Base-by-base conservation (phyloP, 2,888 invertebrate species). In the Apamea epomidion region DNA sequence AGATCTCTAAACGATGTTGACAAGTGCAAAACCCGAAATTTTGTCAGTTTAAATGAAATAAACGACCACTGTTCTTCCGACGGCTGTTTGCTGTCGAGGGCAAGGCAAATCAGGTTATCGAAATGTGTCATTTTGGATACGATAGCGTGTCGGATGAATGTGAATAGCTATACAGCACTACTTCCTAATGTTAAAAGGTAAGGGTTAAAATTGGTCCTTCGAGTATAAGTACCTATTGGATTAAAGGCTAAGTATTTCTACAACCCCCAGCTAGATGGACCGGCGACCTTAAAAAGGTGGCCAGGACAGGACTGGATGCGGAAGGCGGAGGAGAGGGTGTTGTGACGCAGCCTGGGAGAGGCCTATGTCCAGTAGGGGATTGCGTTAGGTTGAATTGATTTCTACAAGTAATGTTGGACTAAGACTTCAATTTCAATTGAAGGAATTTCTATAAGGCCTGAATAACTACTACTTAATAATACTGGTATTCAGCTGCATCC, bases 181-280 rank as follows among this genome's bases (percentile, higher is more conserved):
- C 6, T n/a, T 18, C 10, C 7, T 6, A 7, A 37, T 29, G 18
- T 37, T 6, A 25, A 48, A 54, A 45, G 29, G 25, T 37, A 1
- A 25, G 2, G 14, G 18, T 18, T 21, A 21, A 68, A 65, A 83
- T 76, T 83, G n/a, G 65, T 78, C 70, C 64, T 77, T 65, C 16
- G 48, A 65, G 58, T 18, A 37, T 0, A 51, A 78, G 2, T 68
- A 21, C 10, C 2, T 32, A 16, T 16, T 45, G 18, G n/a, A 58
- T 67, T n/a, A n/a, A 58, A 54, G 42, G 4, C 6, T 45, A 12
- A 12, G 18, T 18, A 18, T 69, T 32, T 32, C 42, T 29, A 64
- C 8, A 7, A 29, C 5, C 18, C 29, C 10, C n/a, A 69, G n/a
- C 16, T 45, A 68, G 18, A 69, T 45, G 8, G 8, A 42, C 16